Base-by-base conservation (phyloP, 1,140 invertebrate genomes). In the Plutomurus gul region DNA sequence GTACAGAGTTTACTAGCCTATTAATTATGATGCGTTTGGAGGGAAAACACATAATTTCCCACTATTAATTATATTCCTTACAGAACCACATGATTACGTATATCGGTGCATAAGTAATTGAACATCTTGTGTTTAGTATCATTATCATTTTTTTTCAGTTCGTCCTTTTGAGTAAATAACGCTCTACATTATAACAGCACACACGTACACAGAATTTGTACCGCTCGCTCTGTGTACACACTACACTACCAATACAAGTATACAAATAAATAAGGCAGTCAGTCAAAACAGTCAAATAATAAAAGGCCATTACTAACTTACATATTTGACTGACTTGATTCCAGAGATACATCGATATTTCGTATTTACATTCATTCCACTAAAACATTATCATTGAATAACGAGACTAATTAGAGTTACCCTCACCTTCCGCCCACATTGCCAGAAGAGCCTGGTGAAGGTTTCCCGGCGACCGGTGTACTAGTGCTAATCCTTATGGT, bases 401-500 rank as follows among this genome's bases (percentile, higher is more conserved):
- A 60, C 27, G 56, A 65, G 27, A 33, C 27, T 65, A 65, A 65
- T 65, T 60, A 65, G 36, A 65, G 56, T 65, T 65, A 65, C 56
- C 39, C 39, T 72, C 70, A 72, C 39, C 70, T 72, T 22, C 70
- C 70, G 18, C 70, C 39, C 70, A 72, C 65, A 46, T 49, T 49
- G 27, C 76, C 39, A 30, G 56, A n/a, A 33, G 36, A 60, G 30
- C 76, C 40, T 5, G 37, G 76, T 46, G 65, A 70, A 60, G 79
- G 65, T 37, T 77, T 79, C 18, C 60, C 27, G 40, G 47, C 39
- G 18, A 37, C 60, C 22, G 74, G 20, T 20, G 46, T 37, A 13
- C 39, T 30, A 22, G 77, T 37, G 71, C 56, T 79, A 13, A 82
- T 82, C 56, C 81, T n/a, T 75, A 82, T 82, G 51, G 80, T 75